A percentile compares a stretch with the other conserved stretches of the same genome.
Conservation (phyloP, 2,797 vertebrate species). For the Borostomias antarcticus region DNA sequence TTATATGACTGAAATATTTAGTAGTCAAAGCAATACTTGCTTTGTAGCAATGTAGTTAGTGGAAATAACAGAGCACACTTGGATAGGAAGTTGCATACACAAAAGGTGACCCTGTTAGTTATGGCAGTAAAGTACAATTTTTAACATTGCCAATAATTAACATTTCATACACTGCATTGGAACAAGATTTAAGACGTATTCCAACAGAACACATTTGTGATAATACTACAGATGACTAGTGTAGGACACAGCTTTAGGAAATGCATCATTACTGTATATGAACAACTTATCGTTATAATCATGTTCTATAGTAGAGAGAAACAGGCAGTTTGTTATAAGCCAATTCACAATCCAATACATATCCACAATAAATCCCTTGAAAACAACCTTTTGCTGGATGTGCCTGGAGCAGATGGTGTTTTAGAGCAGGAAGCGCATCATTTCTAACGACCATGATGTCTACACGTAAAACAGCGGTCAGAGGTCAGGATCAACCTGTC, state of each 20-base stretch:
- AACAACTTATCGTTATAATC: slow-evolving; percentile 37
- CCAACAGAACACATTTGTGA: background rate
- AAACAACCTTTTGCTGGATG: slow-evolving; percentile 41
- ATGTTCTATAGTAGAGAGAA: slow-evolving; percentile 34
- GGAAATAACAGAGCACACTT: background rate
- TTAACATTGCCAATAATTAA: too few species aligned
- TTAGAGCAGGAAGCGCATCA: slow-evolving; percentile 50
- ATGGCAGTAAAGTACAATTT: background rate
- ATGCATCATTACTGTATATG: background rate
- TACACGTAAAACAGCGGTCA: slow-evolving; percentile 57
- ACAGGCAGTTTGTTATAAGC: slow-evolving; percentile 15
- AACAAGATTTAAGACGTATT: background rate
- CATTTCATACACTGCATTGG: too few species aligned
- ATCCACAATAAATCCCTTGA: slow-evolving; percentile 24
- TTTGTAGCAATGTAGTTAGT: slow-evolving; percentile 35
- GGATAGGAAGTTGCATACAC: slow-evolving; percentile 3
- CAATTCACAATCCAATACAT: slow-evolving; percentile 40
- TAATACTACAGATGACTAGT: background rate
- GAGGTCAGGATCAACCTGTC: slow-evolving; percentile 68
- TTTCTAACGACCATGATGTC: slow-evolving; percentile 61
- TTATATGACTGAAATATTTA: slow-evolving; percentile 69
- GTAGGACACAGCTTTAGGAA: background rate
- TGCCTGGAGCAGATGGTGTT: slow-evolving; percentile 3
- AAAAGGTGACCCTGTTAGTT: background rate
- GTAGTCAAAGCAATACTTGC: slow-evolving; percentile 56